Evolutionary conservation across 2,888 invertebrate genomes (phyloP), one percentile per base, ranked within the genome.

Genomic region (Agrochola macilenta): DNA sequence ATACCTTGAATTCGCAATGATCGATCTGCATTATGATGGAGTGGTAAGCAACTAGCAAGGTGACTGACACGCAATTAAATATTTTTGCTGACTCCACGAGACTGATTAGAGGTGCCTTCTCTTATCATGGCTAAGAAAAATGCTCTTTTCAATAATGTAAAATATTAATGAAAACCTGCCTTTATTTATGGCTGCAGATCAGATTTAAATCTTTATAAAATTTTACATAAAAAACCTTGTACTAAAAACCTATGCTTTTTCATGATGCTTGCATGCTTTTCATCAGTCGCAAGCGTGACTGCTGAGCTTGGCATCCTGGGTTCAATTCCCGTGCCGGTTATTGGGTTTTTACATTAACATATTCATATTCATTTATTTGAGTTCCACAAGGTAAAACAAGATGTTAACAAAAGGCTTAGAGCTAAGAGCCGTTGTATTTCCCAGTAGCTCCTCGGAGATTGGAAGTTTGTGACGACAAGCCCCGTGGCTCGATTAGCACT

Each of bases 41-140:
- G 9, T 20, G 43, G 58, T 58, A 39, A 61, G 23, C 49, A 30
- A 39, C 12, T 5, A 43, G 23, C 3, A 39, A 30, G 26, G 12
- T 76, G 52, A 74, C 46, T 35, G 74, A 49, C 5, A 57, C 20
- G 35, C 30, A n/a, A 43, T 61, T 17, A 39, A 52, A 52, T 39
- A 60, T 23, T 74, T 49, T 20, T 74, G 26, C 26, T 26, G 58
- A 39, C 26, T 60, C 26, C 4, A 20, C 17, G 11, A 49, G 23
- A 49, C 46, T 17, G 52, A 14, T 35, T 58, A 14, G 17, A 23
- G 39, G 12, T 30, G 17, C 17, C 26, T 74, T 17, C n/a, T 57
- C 8, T 30, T 46, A 20, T 35, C 12, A 20, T 5, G 35, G 3
- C 3, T 39, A 49, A 20, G n/a, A 52, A 49, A 75, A 60, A 30